These are phyloP conservation scores for Girardinus metallicus DNA, from an alignment of 2,797 vertebrate genomes.

Conservation along the genomic window DNA sequence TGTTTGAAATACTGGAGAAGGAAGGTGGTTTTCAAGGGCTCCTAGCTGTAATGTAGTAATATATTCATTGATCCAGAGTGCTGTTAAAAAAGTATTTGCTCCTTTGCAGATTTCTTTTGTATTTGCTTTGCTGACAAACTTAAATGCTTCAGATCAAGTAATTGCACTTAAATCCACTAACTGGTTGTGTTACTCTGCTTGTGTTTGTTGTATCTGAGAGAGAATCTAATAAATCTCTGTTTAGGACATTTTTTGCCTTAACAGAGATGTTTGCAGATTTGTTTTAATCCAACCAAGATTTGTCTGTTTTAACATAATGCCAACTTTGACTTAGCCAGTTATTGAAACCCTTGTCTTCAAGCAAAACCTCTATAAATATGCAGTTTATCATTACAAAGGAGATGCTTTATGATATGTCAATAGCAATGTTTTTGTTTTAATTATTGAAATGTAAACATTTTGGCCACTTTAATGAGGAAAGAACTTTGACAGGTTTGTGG, in stretches of 20 bases:
- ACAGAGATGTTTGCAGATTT: too few relatives aligned
- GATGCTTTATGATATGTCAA: neutral
- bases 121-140: neutral
- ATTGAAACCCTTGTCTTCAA: neutral
- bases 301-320: neutral
- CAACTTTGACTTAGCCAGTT: neutral
- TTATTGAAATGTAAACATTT: neutral
- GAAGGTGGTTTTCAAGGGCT: neutral
- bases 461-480: neutral
- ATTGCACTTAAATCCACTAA: neutral
- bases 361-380: neutral
- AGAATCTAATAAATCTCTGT: neutral
- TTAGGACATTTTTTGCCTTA: too few relatives aligned
- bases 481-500: neutral
- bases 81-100: neutral
- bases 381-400: neutral
- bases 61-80: neutral
- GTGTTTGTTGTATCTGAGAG: neutral
- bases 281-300: neutral
- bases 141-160: neutral
- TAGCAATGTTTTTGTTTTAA: neutral
- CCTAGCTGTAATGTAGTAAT: neutral
- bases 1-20: neutral
- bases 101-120: neutral
- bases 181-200: neutral